Evolutionary conservation across 1,140 invertebrate genomes (phyloP), one percentile per base, ranked within the genome.

Genomic region (Dendrolimus kikuchii): DNA sequence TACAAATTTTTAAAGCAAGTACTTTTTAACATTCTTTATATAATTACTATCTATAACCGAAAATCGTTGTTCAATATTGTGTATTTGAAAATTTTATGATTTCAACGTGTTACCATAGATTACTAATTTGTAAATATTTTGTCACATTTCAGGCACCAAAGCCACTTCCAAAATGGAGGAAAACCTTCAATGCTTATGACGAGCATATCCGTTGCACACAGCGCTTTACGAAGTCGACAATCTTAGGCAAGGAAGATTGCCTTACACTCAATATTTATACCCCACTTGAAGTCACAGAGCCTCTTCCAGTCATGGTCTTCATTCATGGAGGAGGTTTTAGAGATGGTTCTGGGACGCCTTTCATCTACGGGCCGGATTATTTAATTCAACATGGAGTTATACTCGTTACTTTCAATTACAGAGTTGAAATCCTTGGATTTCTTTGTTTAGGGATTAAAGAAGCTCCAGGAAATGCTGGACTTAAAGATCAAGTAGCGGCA

Each of bases 371-470:
- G 39, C 88, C 92, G 60, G 87, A 93, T 63, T 91, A 89, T 67
- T 71, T 93, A 4, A 60, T 93, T 7, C 88, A 90, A 55, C 87
- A 92, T 41, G 89, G 90, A 56, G 84, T 93, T 0, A 88, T 94
- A 10, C 56, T 94, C 2, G 91, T 94, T 4, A 91, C 90, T 2
- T 79, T 93, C 6, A 93, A 93, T 68, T 94, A 90, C 56, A 85
- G 93, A 64, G 66, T 92, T 5, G 91, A 91, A 57, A 74, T 89
- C 46, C 74, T 92, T 53, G 92, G 92, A 40, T 93, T 92, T 62
- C 67, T 93, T 0, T 91, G 90, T 47, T 84, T 90, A 5, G 83
- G 74, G 3, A 89, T 90, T 49, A 78, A 81, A 53, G 82, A 77
- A 64, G 89, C 89, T n/a, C 88, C 88, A 4, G 90, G 89, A 40